Evolutionary conservation across 2,888 invertebrate species (phyloP).

Genomic region (Miltochrista miniata): DNA sequence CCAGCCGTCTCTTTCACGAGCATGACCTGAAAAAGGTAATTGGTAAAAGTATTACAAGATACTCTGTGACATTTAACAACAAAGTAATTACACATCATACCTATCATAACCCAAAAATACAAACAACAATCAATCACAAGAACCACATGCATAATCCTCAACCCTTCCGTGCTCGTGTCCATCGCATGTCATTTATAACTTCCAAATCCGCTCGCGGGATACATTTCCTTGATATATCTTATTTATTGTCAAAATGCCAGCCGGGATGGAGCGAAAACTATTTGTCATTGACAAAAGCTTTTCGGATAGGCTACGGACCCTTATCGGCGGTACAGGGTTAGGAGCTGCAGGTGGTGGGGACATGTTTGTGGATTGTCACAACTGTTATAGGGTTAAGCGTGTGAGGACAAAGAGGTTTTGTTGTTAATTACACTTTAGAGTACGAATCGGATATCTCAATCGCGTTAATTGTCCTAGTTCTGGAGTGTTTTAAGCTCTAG

Average conservation of each 20-base stretch:
- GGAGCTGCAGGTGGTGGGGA: slow-evolving; percentile 13
- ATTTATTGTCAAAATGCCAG: slow-evolving; percentile 81
- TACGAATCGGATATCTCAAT: too few species aligned
- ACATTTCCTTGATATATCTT: slow-evolving; percentile 73
- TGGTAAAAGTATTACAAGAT: too few species aligned
- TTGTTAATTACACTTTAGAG: background rate
- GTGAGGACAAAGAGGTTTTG: background rate
- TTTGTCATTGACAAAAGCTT: slow-evolving; percentile 80
- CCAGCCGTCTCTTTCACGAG: too few species aligned
- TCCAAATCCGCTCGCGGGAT: slow-evolving; percentile 58
- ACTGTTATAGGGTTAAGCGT: slow-evolving; percentile 3
- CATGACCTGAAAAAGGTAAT: too few species aligned
- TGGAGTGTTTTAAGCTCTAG: too few species aligned
- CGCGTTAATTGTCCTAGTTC: too few species aligned
- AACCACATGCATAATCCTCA: slow-evolving; percentile 48
- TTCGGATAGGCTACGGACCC: slow-evolving; percentile 56
- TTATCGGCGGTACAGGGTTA: slow-evolving; percentile 39
- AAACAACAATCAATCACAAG: slow-evolving; percentile 60
- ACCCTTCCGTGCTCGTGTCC: slow-evolving; percentile 70
- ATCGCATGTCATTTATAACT: slow-evolving; percentile 78
- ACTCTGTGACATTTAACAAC: too few species aligned
- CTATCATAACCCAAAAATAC: slow-evolving; percentile 24
- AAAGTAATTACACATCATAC: background rate
- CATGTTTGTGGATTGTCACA: slow-evolving; percentile 10
- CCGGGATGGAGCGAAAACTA: slow-evolving; percentile 68